Base-by-base conservation (phyloP, 2,888 invertebrate species). In the Drosophila falleni region DNA sequence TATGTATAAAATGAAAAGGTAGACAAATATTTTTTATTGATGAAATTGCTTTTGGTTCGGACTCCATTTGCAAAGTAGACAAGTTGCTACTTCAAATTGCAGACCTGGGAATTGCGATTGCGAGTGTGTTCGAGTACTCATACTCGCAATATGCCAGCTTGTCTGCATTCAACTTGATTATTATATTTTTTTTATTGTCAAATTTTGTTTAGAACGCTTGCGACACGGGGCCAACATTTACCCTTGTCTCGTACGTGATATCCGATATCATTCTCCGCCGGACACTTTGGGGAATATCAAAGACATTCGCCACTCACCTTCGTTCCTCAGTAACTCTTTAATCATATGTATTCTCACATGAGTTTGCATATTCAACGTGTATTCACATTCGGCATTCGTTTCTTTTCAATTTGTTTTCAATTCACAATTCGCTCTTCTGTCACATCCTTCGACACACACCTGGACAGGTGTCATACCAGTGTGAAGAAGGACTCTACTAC, bases 161-260 rank as follows among this genome's bases (percentile, higher is more conserved):
- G 47, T 59, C 55, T 49, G 71, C 76, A 71, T 71, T 44, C 46
- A 39, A 51, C 47, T 77, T 73, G 65, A 77, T 80, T 77, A 81
- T 81, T 76, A 73, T 47, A 82, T 59, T 74, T 66, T 78, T 78
- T 84, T 85, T 89, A 85, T 81, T 85, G 87, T 85, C 76, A 87
- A 85, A 89, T 87, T 80, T 56, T 71, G 78, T 56, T 73, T 78
- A 69, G 68, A 81, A 42, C 70, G 66, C 46, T 26, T 69, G 72
- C 71, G 69, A 84, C 71, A 69, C 55, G 71, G 54, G 35, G 51
- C 64, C 58, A 71, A 65, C 64, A 61, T 55, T 81, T 64, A 87
- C 84, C 89, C 87, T 89, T 58, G 89, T 87, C 89, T 84, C 74
- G 85, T 84, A 89, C 89, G 89, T 89, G 89, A 84, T 85, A 85